Evolutionary conservation across 2,888 invertebrate species (phyloP), one percentile per base, ranked within the genome.

Genomic region (Stomorhina lunata): DNA sequence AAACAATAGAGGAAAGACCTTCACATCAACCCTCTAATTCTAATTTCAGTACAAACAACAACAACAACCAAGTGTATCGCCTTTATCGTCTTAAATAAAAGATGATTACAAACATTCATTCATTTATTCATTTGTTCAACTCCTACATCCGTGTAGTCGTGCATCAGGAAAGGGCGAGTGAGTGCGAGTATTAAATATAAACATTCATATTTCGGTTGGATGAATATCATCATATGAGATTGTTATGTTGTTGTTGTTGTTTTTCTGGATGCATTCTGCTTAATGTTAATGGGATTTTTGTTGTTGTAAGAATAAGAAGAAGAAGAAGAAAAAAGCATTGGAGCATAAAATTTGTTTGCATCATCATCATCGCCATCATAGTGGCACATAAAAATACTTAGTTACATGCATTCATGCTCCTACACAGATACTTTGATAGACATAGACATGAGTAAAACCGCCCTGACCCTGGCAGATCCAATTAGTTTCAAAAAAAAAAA

Each of bases 321-420:
- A n/a, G n/a, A n/a, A n/a, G n/a, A n/a, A n/a, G n/a, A n/a, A n/a
- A n/a, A 53, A 65, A 34, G 20, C 66, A 66, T 68, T 50, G 50
- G 43, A 73, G 72, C 66, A 68, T 79, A 66, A 73, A 73, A 80
- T 80, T 72, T 80, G 72, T 80, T 80, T 73, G 50, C 57, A 80
- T 66, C 57, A 77, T 50, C 61, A 78, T 57, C 40, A 34, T 76
- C 40, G 57, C 37, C 57, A 77, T 50, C 61, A 78, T 57, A 45
- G 45, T 76, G 45, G 57, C 37, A 57, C 55, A 61, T 43, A 73
- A 22, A 73, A 40, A 32, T 15, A 61, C 40, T 43, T 34, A 69
- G 27, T 25, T 4, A 20, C n/a, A 55, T 29, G 55, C 9, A 22
- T 9, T 29, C 17, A 25, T 45, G 6, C 48, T 59, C 59, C 17